Evolutionary conservation across 2,113 vertebrate genomes (phyloP).

Genomic region (Phrynosoma platyrhinos): DNA sequence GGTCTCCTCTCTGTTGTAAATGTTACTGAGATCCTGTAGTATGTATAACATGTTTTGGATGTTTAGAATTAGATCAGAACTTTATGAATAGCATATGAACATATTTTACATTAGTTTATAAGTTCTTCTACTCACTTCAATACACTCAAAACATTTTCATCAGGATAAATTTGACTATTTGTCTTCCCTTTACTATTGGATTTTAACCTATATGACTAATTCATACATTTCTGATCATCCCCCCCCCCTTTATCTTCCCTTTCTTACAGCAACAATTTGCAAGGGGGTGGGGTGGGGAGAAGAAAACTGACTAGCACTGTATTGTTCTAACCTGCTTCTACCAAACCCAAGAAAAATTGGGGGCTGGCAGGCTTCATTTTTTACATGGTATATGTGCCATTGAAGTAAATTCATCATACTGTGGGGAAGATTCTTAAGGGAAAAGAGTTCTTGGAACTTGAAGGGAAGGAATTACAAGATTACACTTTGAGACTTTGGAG

Average conservation of each 20-base stretch:
- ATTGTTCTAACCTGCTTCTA: not conserved
- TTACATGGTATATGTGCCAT: not conserved
- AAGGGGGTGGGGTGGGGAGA: not conserved
- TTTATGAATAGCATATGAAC: too few relatives aligned
- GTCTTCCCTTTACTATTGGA: too few relatives aligned
- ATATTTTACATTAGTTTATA: too few relatives aligned
- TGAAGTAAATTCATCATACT: not conserved
- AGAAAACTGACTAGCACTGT: not conserved
- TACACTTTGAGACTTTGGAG: not conserved
- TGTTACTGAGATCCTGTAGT: too few relatives aligned
- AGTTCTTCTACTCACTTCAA: too few relatives aligned
- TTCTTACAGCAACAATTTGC: not conserved
- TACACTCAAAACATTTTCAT: too few relatives aligned
- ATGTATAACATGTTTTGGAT: too few relatives aligned
- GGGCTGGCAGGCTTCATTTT: not conserved
- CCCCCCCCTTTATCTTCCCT: not conserved
- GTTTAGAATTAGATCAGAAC: too few relatives aligned
- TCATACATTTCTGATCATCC: not conserved
- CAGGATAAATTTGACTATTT: too few relatives aligned
- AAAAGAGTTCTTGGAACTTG: not conserved
- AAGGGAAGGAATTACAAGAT: not conserved
- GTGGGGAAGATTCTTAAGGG: not conserved
- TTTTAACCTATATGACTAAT: conserved; percentile 4
- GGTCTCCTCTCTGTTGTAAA: too few relatives aligned
- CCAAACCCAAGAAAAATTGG: not conserved